Evolutionary conservation across 92 coral and sea anemone species (phyloP), one percentile per base, ranked within the genome.

Genomic region (Paramuricea clavata): DNA sequence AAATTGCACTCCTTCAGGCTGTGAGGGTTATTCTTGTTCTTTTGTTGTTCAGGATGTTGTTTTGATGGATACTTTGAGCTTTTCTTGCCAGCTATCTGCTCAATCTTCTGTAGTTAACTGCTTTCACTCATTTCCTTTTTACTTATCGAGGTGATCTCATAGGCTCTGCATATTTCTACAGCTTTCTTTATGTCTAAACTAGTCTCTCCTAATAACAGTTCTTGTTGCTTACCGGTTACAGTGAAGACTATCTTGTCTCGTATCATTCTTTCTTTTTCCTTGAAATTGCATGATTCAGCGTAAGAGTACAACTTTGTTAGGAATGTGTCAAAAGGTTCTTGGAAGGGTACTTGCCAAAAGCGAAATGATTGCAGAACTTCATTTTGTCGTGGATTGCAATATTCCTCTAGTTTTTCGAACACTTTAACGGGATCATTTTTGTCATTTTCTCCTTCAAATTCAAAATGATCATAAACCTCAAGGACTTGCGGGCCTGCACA

Each of bases 401-500:
- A 87, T 31, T 59, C 64, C 86, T 91, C 89, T 78, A 91, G 22
- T 10, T 69, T 74, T 61, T 90, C 71, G 12, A 83, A 36, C 0
- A 87, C 86, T 75, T 81, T 76, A 12, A 34, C 83, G 21, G 93
- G 93, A 21, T 91, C 39, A 62, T 83, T 32, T 84, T 62, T 78
- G 30, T 89, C 91, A 16, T 60, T 82, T 23, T 71, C 88, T 7
- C 82, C 41, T 9, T 28, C 82, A 72, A 49, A 85, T 23, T 27
- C 77, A 39, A 92, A 34, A 34, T 83, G 69, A 47, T 83, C 89
- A 50, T 82, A 83, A 10, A 88, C 88, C 41, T 88, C 92, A 35
- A 92, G 68, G 30, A 88, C 90, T 7, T 78, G 90, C 43, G 90
- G 87, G 21, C 92, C 94, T 4, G 87, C 89, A 87, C 89, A 87